Base-by-base conservation (phyloP, 2,888 invertebrate species). In the Pristionchus arcanus region DNA sequence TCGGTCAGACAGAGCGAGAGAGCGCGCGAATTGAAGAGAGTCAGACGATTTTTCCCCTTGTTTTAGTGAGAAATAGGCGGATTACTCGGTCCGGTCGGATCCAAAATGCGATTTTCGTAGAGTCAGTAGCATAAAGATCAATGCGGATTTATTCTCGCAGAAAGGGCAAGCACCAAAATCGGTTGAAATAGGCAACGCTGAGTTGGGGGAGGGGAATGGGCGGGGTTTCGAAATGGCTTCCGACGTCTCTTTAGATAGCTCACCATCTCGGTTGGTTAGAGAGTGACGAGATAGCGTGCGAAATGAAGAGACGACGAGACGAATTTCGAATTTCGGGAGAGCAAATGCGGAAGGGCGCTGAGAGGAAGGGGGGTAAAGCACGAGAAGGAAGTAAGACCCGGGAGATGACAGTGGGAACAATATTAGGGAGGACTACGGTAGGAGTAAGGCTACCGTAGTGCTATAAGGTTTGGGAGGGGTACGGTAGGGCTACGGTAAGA, bases 61-160 rank as follows among this genome's bases (percentile, higher is more conserved):
- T 7, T 49, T 49, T 49, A 49, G 11, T 1, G n/a, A 9, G 42
- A 21, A 77, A 25, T 13, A 49, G n/a, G 13, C n/a, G 81, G 81
- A 49, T 81, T 81, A 34, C 28, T n/a, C 16, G 0, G 71, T n/a
- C 28, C 66, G 19, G 55, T 5, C 21, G n/a, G 59, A 68, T 31
- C 9, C 15, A 68, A 68, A 49, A 49, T 13, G 81, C 28, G 81
- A 81, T 53, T 81, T 81, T 77, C 49, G 49, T 28, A 53, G 37
- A 81, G 42, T 81, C 28, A 81, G 2, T 15, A 49, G 49, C 28
- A 11, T 49, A 53, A 53, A 81, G 49, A 81, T 15, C 53, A 81
- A 81, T 81, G 25, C 37, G 74, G 37, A n/a, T 81, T 81, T 81
- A 81, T 81, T 81, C 81, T 53, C 81, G 28, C 28, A 19, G 71